These are phyloP conservation scores for Monochamus alternatus DNA, from an alignment of 2,888 invertebrate genomes.

Conservation along the genomic window DNA sequence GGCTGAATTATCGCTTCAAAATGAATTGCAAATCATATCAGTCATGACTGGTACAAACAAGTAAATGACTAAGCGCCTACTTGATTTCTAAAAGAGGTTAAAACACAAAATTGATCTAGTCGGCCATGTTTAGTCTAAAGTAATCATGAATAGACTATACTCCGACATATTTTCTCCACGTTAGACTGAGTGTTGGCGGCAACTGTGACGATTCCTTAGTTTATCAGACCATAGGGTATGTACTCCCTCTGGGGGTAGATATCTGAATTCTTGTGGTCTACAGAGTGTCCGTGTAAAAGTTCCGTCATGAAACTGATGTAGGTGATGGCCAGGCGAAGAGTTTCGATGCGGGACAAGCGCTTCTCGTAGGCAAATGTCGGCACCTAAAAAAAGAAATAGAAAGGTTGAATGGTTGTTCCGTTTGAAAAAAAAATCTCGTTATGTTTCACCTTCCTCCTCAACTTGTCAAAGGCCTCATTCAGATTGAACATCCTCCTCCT, in stretches of 20 bases:
- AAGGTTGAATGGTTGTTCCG: neutral
- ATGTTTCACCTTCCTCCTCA: conserved; percentile 83
- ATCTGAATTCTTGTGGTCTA: conserved; percentile 66
- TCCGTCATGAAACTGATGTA: conserved; percentile 98
- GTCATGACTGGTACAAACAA: too few relatives aligned
- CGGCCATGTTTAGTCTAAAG: too few relatives aligned
- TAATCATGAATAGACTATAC: too few relatives aligned
- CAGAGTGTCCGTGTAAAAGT: conserved; percentile 78
- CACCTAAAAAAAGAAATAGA: conserved; percentile 72
- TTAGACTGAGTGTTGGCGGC: too few relatives aligned
- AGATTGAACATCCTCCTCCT: conserved; percentile 95
- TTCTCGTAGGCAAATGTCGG: conserved; percentile 98
- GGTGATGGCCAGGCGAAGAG: conserved; percentile 93
- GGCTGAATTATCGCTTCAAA: neutral
- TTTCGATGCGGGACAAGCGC: conserved; percentile 94
- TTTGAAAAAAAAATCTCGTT: too few relatives aligned
- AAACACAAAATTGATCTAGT: too few relatives aligned
- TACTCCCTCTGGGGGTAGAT: conserved; percentile 70
- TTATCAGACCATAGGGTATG: conserved; percentile 66
- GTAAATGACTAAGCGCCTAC: too few relatives aligned
- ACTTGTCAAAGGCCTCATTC: conserved; percentile 95
- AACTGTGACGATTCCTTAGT: conserved; percentile 4
- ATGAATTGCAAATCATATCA: neutral
- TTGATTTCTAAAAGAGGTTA: too few relatives aligned
- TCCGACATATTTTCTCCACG: too few relatives aligned